Evolutionary conservation across 23 tunicate genomes (phyloP), one percentile per base, ranked within the genome.

Genomic region (Trididemnum miniatum): DNA sequence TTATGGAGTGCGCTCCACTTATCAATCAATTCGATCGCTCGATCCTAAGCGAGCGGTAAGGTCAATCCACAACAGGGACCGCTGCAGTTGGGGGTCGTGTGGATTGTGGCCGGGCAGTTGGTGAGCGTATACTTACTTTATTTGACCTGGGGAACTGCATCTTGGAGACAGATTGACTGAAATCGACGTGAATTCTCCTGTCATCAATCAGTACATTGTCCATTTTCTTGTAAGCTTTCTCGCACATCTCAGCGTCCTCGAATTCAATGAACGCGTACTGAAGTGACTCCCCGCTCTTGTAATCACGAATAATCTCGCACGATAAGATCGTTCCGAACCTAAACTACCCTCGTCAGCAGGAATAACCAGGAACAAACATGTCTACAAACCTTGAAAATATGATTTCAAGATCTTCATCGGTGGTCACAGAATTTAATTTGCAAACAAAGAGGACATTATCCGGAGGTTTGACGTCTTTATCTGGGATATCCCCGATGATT

Each of bases 171-270:
- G 99, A 96, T 84, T 96, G 99, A 50, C 97, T 91, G 90, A 96
- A 96, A 71, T 96, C 99, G 24, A 96, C 99, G 65, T 96, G 99
- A 27, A 96, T 91, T 76, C 99, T 88, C 26, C 99, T 76, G 35
- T 96, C 99, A 69, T 96, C 99, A 30, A 96, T 96, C 5, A 96
- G 83, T 50, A 96, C 99, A 67, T 95, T 95, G 83, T 95, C 99
- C 99, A 95, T 95, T 67, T 95, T 95, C 26, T 86, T 1, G 49
- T 89, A 95, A 23, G 99, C 99, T 50, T 87, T 89, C 52, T 95
- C 99, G 52, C 99, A 95, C 80, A 80, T 89, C 0, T 95, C 99
- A 28, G 95, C 81, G 5, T 60, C 59, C 26, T 86, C 95, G 62
- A 95, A 95, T 82, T 95, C 99, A 31, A 95, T 79, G 49, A 95